Base-by-base conservation (phyloP, 2,888 invertebrate species). In the Neelides folsomi region DNA sequence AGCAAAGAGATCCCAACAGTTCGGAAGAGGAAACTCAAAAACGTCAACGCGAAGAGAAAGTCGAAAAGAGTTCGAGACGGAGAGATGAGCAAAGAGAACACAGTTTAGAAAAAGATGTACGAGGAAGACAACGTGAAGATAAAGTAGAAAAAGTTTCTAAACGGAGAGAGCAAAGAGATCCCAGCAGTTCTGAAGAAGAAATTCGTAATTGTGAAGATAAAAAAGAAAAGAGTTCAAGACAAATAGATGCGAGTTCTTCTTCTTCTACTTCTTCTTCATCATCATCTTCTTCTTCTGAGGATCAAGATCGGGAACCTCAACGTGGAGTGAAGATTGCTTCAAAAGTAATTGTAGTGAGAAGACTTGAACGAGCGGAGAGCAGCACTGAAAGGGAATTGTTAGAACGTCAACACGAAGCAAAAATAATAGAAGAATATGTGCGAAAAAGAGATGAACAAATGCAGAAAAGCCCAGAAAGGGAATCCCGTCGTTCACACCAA, bases 181-280 rank as follows among this genome's bases (percentile, higher is more conserved):
- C 38, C n/a, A 41, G 40, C 2, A 41, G 27, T 7, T 7, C 27
- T 7, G 27, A 27, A 27, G 7, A 27, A 7, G 27, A 27, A 27
- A 7, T 27, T 3, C 15, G 48, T 34, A 18, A 19, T 27, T 15
- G 34, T 48, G 12, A 34, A 40, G 16, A 27, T 16, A 19, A 15
- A 39, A 13, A 27, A 6, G 12, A 27, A 43, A 27, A 27, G 27
- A 27, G 7, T 5, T 7, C 27, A n/a, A n/a, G 27, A 27, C 27
- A 7, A 27, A 27, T 5, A 27, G 27, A 27, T 27, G 27, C 48
- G 34, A 15, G 43, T 27, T 49, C 49, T 27, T 41, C 42, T 1
- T 45, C 49, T 1, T 47, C 49, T 15, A 51, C 55, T 2, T 49
- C 46, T 19, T 47, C 47, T n/a, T 53, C 55, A 6, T 55, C 54